Evolutionary conservation across 2,888 invertebrate species (phyloP).

Genomic region (Brachyptera putata): DNA sequence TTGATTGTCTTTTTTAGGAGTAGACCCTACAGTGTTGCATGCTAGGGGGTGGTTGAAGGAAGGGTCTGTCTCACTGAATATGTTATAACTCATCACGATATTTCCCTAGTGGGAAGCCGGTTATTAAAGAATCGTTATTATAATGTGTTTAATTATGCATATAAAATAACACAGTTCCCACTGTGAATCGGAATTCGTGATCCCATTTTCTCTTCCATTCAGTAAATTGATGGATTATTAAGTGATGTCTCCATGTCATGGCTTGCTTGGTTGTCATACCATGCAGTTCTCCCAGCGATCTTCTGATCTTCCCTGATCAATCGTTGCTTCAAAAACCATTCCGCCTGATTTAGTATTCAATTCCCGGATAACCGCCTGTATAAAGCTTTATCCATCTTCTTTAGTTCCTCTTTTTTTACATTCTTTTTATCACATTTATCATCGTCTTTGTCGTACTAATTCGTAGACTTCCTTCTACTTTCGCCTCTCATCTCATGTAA

Average conservation of each 20-base stretch:
- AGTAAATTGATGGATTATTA: neutral
- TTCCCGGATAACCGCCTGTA: conserved; percentile 17
- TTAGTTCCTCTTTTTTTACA: conserved; percentile 6
- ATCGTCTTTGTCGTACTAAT: conserved; percentile 17
- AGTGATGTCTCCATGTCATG: neutral
- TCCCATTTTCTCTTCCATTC: too few relatives aligned
- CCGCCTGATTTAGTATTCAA: conserved; percentile 27
- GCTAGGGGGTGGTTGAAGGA: too few relatives aligned
- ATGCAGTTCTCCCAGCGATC: neutral
- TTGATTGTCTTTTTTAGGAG: too few relatives aligned
- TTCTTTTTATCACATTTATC: conserved; percentile 16
- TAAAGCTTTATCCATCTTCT: neutral
- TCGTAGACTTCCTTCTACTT: conserved; percentile 1
- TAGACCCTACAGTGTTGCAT: too few relatives aligned
- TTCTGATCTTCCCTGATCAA: conserved; percentile 5
- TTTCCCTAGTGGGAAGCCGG: too few relatives aligned
- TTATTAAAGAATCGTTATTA: too few relatives aligned
- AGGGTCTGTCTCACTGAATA: too few relatives aligned
- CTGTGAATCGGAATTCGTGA: too few relatives aligned
- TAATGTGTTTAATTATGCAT: too few relatives aligned
- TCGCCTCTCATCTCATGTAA: neutral
- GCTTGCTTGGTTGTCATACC: neutral
- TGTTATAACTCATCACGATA: too few relatives aligned
- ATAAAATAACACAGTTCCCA: too few relatives aligned
- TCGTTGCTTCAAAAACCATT: conserved; percentile 22